Base-by-base conservation (phyloP, 2,888 invertebrate genomes). In the Blastobasis adustella region DNA sequence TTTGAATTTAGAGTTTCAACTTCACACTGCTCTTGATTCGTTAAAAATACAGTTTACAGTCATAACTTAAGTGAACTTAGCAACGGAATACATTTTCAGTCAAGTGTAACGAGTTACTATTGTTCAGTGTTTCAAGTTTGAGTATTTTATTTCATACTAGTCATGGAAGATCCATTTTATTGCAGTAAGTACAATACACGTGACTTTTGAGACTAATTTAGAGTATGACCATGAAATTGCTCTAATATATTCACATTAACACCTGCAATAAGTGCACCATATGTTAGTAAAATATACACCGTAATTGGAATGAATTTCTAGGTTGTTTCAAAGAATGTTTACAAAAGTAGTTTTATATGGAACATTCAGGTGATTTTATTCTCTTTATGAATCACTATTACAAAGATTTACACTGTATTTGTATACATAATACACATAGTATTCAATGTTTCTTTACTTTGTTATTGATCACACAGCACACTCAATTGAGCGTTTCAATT, bases 31-130 rank as follows among this genome's bases (percentile, higher is more conserved):
- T 72, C 63, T 57, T 66, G 59, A 65, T 67, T 71, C 61, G 61
- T 54, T 50, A 49, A 51, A 65, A 66, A 68, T 62, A 57, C 61
- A 50, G 56, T 53, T 55, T 55, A 60, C 56, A 52, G 55, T 56
- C 54, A 58, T 51, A 61, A 73, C 67, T 55, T 60, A 63, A 60
- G 65, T 87, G 87, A 86, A 86, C 56, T 56, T 78, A 82, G 86
- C 65, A 55, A 62, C 82, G 77, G 66, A 66, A 63, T 65, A 58
- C 51, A 69, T 63, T 82, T 85, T 84, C 82, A 82, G 80, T 76
- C 67, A 73, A 79, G 73, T 70, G 67, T 73, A 75, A 79, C 80
- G 59, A 57, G 23, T 23, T 23, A 23, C 23, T 23, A 23, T 23
- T 23, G 23, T 23, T 23, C 23, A 23, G 23, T 23, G 23, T 23